Percentiles rank a stretch among this genome's conserved stretches.
These are phyloP conservation scores for Slavum lentiscoides DNA, from an alignment of 2,888 invertebrate species.

Conservation along the genomic window DNA sequence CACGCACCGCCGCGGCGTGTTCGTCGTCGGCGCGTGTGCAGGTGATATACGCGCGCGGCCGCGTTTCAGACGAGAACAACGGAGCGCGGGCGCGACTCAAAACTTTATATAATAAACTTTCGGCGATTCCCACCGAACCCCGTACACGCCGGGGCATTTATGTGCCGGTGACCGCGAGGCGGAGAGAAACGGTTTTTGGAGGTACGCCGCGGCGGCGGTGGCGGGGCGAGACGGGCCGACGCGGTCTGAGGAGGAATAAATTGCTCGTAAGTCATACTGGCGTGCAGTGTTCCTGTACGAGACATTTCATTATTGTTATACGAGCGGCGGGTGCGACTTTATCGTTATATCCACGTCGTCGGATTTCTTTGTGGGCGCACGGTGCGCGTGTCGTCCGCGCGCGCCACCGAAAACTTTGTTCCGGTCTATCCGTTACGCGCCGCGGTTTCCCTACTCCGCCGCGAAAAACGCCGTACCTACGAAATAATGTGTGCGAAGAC, in stretches of 20 bases:
- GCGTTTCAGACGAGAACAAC: conserved; percentile 41
- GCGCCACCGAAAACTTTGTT: conserved; percentile 43
- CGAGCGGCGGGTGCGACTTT: conserved; percentile 22
- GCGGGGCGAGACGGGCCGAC: neutral
- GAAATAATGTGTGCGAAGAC: no score
- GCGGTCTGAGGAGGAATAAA: conserved; percentile 47
- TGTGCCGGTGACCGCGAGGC: no score
- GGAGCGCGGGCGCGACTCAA: conserved; percentile 2
- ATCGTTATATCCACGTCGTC: conserved; percentile 44
- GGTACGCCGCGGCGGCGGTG: neutral
- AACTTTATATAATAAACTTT: conserved; percentile 45
- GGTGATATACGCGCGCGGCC: no score
- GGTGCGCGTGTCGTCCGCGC: no score
- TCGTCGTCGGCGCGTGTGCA: neutral
- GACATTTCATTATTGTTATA: conserved; percentile 49
- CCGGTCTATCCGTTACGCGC: conserved; percentile 32
- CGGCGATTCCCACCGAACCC: conserved; percentile 26
- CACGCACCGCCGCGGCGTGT: conserved; percentile 23
- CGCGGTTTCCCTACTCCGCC: no score
- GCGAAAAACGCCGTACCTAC: no score
- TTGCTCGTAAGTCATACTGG: conserved; percentile 50
- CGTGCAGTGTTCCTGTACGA: conserved; percentile 46
- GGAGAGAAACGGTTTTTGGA: no score
- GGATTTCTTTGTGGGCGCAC: conserved; percentile 45
- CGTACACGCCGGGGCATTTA: neutral